phyloP scores from a whole-genome alignment of 2,888 invertebrate species.

The Stenotaenia linearis region DNA sequence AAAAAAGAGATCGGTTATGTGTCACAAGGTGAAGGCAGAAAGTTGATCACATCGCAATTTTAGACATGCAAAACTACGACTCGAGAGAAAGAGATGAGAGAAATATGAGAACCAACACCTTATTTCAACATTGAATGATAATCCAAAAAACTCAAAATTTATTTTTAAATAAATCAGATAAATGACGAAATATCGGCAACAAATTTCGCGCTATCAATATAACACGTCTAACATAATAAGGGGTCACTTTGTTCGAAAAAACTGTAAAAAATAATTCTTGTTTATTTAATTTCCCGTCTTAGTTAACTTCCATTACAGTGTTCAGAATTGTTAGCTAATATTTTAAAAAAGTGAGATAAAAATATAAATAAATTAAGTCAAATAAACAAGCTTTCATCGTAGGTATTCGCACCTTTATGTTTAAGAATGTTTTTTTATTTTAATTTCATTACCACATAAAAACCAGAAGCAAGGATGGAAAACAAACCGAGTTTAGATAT shows the following conservation, averaged over 20 bases:
- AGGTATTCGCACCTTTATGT: too few species aligned
- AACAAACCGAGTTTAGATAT: background rate
- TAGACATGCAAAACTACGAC: constrained; percentile 10
- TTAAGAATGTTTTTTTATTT: too few species aligned
- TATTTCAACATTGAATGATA: background rate
- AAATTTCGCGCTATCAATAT: background rate
- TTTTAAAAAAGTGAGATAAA: too few species aligned
- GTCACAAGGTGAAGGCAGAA: constrained; percentile 2
- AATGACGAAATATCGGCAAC: background rate
- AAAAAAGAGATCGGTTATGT: background rate
- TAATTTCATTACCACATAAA: too few species aligned
- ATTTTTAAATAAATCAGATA: background rate
- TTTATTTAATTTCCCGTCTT: background rate
- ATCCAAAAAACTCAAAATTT: background rate
- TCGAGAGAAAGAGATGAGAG: background rate
- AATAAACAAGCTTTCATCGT: too few species aligned
- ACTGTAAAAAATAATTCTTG: background rate
- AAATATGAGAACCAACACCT: background rate
- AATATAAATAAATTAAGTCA: too few species aligned
- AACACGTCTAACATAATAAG: background rate
- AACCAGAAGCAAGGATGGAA: background rate
- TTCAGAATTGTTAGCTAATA: too few species aligned
- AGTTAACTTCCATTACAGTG: too few species aligned
- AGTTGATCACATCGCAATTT: constrained; percentile 9
- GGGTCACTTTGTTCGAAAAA: background rate